A percentile compares a stretch with the other conserved stretches of the same genome.
phyloP scores from a whole-genome alignment of 2,113 vertebrate genomes.

The Egretta garzetta region DNA sequence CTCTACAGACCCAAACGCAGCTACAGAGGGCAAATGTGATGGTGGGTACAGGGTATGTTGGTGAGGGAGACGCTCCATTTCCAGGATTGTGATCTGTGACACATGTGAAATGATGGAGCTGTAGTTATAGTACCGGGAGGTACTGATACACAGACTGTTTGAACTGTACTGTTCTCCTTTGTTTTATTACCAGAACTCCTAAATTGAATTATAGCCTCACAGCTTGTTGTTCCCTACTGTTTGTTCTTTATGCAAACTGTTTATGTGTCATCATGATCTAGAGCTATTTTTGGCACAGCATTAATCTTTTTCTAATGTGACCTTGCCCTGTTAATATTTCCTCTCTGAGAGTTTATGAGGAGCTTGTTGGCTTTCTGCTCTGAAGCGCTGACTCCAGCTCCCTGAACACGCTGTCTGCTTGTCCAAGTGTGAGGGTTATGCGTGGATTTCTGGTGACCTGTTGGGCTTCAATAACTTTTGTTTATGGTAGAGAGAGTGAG shows the following conservation, averaged over 20 bases:
- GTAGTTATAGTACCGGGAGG: background rate
- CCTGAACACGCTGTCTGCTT: background rate
- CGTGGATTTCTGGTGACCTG: background rate
- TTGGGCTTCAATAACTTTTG: background rate
- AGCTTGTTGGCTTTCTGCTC: background rate
- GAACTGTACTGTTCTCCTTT: background rate
- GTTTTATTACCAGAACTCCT: background rate
- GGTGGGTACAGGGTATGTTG: background rate
- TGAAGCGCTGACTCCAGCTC: background rate
- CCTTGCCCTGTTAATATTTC: conserved; percentile 3
- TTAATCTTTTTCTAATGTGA: background rate
- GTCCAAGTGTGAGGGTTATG: background rate
- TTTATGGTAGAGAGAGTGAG: background rate
- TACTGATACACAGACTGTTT: background rate
- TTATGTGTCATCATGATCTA: conserved; percentile 3
- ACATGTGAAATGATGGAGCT: background rate
- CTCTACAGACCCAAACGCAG: background rate
- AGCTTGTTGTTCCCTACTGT: background rate
- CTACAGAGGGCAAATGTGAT: background rate
- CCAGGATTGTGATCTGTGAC: background rate
- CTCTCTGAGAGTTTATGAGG: background rate
- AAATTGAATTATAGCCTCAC: background rate
- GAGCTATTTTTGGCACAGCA: background rate
- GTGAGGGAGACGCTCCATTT: background rate
- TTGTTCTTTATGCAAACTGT: conserved; percentile 9